Base-by-base conservation (phyloP, 2,113 vertebrate genomes). In the Aegithalos caudatus region DNA sequence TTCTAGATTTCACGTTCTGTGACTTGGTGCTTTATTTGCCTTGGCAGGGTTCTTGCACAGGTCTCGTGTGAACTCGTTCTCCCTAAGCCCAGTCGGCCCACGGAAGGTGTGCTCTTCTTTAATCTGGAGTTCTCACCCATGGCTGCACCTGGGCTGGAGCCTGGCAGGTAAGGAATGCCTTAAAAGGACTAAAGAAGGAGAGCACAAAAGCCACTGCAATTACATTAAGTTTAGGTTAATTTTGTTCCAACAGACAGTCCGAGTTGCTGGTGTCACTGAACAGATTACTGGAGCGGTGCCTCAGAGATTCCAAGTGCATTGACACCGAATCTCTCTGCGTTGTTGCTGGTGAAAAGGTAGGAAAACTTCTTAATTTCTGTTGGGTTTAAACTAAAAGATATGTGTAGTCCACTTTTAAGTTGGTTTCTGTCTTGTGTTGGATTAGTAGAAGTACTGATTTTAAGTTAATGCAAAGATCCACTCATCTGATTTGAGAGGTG, bases 301-400 rank as follows among this genome's bases (percentile, higher is more conserved):
- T 99, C 85, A 98, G 99, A 86, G 99, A 99, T 95, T 99, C 99
- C 19, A 99, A 98, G 57, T 99, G 99, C 92, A 98, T 99, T 58
- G 99, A 99, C 93, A 99, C 98, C 0, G 99, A 99, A 96, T 99
- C 99, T 74, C 98, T 99, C 74, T 99, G 99, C 56, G 98, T 99
- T 92, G 98, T 99, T 93, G 99, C 99, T 80, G 99, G 99, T 94
- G 99, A 99, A 97, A 99, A 99, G 99, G 99, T 99, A 71, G 51
- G 95, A 35, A 74, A 56, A 60, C 10, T 28, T 78, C 10, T 40
- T 22, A 3, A n/a, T 47, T 61, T n/a, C 9, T 24, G 44, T 28
- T 69, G 44, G 61, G 5, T 92, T 92, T 84, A 74, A 71, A 58
- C 33, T 61, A 44, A 71, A 44, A 31, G 16, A 4, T 74, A 6